phyloP scores from a whole-genome alignment of 1,140 invertebrate species.

The Drosophila repleta region DNA sequence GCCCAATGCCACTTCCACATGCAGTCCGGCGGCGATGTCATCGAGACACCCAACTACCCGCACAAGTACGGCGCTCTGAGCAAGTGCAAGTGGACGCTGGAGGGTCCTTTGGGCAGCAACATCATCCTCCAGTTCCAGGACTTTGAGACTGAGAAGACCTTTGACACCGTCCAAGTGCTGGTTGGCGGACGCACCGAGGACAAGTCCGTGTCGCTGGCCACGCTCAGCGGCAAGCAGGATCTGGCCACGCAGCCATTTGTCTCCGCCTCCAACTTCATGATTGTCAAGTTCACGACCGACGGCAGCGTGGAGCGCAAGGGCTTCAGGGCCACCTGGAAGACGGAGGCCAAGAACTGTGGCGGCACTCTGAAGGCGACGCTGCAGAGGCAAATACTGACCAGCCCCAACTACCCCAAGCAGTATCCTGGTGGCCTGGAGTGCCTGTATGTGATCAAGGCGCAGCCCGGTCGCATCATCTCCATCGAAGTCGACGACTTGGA shows the following conservation, averaged over 20 bases:
- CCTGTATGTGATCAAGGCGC: constrained; percentile 95
- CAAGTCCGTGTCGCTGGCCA: constrained; percentile 95
- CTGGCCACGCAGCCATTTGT: constrained; percentile 93
- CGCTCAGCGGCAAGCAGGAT: constrained; percentile 94
- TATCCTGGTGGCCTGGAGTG: constrained; percentile 98
- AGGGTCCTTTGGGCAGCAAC: constrained; percentile 97
- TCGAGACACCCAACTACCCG: constrained; percentile 97
- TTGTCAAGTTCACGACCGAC: constrained; percentile 97
- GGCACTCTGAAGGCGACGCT: constrained; percentile 92
- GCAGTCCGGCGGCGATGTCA: constrained; percentile 96
- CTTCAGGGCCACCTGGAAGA: constrained; percentile 96
- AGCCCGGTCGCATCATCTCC: constrained; percentile 93
- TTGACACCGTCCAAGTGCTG: constrained; percentile 97
- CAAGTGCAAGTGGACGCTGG: constrained; percentile 98
- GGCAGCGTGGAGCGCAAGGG: constrained; percentile 96
- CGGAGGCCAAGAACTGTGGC: constrained; percentile 95
- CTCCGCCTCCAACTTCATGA: constrained; percentile 98
- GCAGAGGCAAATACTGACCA: constrained; percentile 92
- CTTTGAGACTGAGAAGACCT: constrained; percentile 98
- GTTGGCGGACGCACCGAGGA: constrained; percentile 97
- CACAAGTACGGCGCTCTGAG: constrained; percentile 94
- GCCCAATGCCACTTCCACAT: constrained; percentile 95
- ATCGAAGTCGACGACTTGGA: constrained; percentile 96
- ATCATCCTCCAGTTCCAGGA: constrained; percentile 97
- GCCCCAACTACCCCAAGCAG: constrained; percentile 95